These are phyloP conservation scores for Galerucella pusilla DNA, from an alignment of 2,888 invertebrate species.

Conservation along the genomic window DNA sequence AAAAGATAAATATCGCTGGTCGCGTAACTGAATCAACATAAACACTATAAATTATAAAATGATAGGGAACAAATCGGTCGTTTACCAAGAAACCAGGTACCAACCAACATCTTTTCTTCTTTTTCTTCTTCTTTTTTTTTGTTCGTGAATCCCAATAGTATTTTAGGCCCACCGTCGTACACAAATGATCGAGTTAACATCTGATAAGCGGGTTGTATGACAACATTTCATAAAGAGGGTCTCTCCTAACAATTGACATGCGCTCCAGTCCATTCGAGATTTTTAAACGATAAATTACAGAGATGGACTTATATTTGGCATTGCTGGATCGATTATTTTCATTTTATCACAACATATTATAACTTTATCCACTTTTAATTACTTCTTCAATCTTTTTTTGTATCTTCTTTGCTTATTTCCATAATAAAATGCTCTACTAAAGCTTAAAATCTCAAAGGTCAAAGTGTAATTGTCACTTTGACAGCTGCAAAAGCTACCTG, in stretches of 20 bases:
- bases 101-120: slow-evolving; percentile 11
- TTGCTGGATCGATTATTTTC: too few species aligned
- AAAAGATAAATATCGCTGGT: slow-evolving; percentile 7
- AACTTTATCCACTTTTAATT: too few species aligned
- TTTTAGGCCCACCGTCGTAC: slow-evolving; percentile 30
- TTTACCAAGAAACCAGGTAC: slow-evolving; percentile 22
- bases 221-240: slow-evolving; percentile 64
- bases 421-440: too few species aligned
- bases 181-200: slow-evolving; percentile 52
- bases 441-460: too few species aligned
- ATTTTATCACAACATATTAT: too few species aligned
- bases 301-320: slow-evolving; percentile 38
- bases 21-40: slow-evolving; percentile 10
- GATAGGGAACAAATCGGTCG: slow-evolving; percentile 18
- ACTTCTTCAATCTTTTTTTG: too few species aligned
- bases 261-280: slow-evolving; percentile 57
- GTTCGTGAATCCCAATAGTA: slow-evolving; percentile 43
- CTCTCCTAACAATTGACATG: slow-evolving; percentile 55
- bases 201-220: slow-evolving; percentile 63
- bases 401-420: too few species aligned
- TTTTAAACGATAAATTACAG: slow-evolving; percentile 54
- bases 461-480: too few species aligned
- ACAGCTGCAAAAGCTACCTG: too few species aligned
- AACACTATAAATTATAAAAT: slow-evolving; percentile 22
- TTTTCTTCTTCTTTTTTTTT: slow-evolving; percentile 3